Evolutionary conservation across 1,140 invertebrate genomes (phyloP), one percentile per base, ranked within the genome.

Genomic region (Lepidurus packardi): DNA sequence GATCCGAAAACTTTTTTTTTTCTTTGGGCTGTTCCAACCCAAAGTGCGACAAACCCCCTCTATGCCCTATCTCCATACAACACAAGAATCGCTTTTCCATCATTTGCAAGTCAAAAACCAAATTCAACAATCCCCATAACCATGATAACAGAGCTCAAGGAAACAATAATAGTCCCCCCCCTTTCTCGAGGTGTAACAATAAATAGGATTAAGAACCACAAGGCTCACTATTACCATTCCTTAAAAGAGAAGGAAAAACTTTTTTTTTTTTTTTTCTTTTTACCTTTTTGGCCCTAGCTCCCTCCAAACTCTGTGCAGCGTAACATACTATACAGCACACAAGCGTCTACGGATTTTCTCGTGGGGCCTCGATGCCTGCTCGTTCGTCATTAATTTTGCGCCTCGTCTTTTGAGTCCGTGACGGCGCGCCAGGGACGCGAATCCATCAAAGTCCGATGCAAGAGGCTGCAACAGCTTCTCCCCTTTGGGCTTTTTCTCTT

Each of bases 321-420:
- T 65, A 65, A 65, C 53, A 65, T 34, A 65, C 53, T 65, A 5
- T 65, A 65, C 53, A 65, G 53, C 53, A 65, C 53, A 65, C 53
- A 65, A 65, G 53, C 53, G 53, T 65, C 53, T 65, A 65, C 53
- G 53, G 53, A 65, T 65, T 65, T 65, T 65, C 53, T 65, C 53
- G 53, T 65, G 53, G 53, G 53, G 53, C 53, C 53, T 65, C 53
- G 53, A 73, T 73, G 65, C 77, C 77, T 74, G 65, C 77, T 74
- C 77, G 77, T 78, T 78, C 73, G 78, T 78, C 73, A 78, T 78
- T 78, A 78, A 78, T 78, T 78, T 78, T 74, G 73, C 73, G 73
- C 73, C 73, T 74, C 65, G 65, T 78, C 78, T 78, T 78, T 78
- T 78, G 65, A 78, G 78, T 77, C 42, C 78, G 78, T 78, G 78